Conservation (phyloP, 2,797 vertebrate genomes). For the Premnoplex brunnescens region DNA sequence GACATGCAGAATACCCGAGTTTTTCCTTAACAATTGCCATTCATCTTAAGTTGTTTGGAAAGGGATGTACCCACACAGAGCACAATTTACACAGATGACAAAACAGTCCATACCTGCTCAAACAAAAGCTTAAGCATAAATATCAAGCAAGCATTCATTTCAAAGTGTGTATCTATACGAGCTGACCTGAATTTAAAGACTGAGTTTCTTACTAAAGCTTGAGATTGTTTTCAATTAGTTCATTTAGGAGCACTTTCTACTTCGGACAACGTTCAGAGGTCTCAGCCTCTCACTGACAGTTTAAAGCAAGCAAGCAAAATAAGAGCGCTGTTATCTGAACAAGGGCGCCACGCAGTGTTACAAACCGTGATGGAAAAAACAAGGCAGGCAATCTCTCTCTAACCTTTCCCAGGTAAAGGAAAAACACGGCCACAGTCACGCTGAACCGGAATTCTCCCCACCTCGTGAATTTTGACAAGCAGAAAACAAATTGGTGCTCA, state of each 20-base stretch:
- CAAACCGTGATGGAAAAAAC: neutral
- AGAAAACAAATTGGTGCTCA: rapidly evolving
- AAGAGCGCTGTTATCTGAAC: neutral
- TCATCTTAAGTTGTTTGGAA: neutral
- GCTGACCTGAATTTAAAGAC: neutral
- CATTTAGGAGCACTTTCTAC: neutral
- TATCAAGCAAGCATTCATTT: neutral
- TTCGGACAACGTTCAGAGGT: neutral
- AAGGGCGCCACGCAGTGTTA: constrained; percentile 15
- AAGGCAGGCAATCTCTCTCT: rapidly evolving
- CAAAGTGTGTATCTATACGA: neutral
- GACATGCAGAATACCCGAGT: neutral
- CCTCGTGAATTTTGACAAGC: neutral
- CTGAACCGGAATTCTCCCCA: rapidly evolving
- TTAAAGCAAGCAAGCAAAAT: neutral
- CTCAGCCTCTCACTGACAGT: neutral
- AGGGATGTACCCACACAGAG: rapidly evolving
- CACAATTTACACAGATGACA: neutral
- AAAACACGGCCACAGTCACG: rapidly evolving
- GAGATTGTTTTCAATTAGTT: neutral
- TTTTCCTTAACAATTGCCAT: neutral
- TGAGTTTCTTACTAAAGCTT: neutral
- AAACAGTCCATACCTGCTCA: neutral
- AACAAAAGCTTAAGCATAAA: neutral
- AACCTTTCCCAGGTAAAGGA: rapidly evolving